Evolutionary conservation across 2,888 invertebrate species (phyloP), one percentile per base, ranked within the genome.

Genomic region (Oxyscelio sp.): DNA sequence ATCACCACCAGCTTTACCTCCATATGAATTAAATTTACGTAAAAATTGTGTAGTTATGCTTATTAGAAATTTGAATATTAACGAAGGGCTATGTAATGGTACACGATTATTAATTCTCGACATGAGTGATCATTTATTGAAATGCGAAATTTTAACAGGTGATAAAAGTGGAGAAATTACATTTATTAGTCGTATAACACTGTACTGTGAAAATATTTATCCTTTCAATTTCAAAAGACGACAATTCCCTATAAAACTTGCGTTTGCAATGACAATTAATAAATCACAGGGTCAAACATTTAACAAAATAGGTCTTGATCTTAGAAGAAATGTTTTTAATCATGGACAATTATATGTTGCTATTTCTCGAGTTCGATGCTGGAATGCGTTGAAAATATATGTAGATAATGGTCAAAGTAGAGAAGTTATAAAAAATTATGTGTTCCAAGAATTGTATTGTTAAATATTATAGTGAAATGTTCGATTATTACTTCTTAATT

Each of bases 401-500:
- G 27, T 83, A 11, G 27, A 19, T 15, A 75, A 73, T 61, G 77
- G 82, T 27, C 75, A 75, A 71, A 22, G 81, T 5, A 66, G 58
- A 3, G 50, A 61, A 11, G 40, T 61, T 38, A 59, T 66, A 0
- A 77, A 77, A 48, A 66, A 77, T 56, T 66, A 45, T 48, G 66
- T 66, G 19, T 65, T 31, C 13, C 50, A 65, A 65, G 75, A 75
- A 65, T 19, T 71, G 21, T 65, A 34, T 38, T n/a, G n/a, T n/a
- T n/a, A n/a, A n/a, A n/a, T n/a, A n/a, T n/a, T n/a, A n/a, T n/a
- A n/a, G n/a, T n/a, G n/a, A n/a, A n/a, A n/a, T n/a, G n/a, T n/a
- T n/a, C n/a, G n/a, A n/a, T n/a, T n/a, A n/a, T n/a, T n/a, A n/a
- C n/a, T n/a, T n/a, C n/a, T n/a, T n/a, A n/a, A n/a, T n/a, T n/a